Evolutionary conservation across 2,888 invertebrate species (phyloP), one percentile per base, ranked within the genome.

Genomic region (Trissonchulus sp.): DNA sequence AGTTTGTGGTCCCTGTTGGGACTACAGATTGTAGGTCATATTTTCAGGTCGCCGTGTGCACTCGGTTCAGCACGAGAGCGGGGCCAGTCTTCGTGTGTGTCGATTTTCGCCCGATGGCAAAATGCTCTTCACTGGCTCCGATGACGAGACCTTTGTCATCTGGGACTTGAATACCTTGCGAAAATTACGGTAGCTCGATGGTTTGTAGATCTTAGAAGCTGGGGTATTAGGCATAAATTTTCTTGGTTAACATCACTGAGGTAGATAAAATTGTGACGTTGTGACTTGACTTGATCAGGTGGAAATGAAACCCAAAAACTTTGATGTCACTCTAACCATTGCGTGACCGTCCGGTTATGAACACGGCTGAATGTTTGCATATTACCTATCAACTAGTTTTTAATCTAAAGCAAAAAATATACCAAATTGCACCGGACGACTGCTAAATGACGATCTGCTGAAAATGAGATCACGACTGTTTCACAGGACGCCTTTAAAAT

Each of bases 71-170:
- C 91, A 91, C 84, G 88, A 89, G 36, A 89, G 89, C 79, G 89
- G 90, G 1, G 88, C 89, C 80, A 88, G 90, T 2, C 89, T 91
- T 8, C 85, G 91, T 78, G 88, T 89, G 8, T 89, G 90, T 82
- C 87, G 88, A 80, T 91, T 90, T 84, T 89, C 90, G 1, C 89
- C 89, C 1, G 89, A 90, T 83, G 90, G 90, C 60, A 87, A 88
- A 0, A 84, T 89, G 62, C 84, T 92, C 68, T 89, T 89, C 2
- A 90, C 91, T 1, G 90, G 90, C 23, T 90, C 90, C 31, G 91
- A 91, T 83, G 90, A 90, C 83, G 91, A 91, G 48, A 88, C 89
- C 60, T 87, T 91, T 71, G 90, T 90, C 81, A 83, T 91, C 65
- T 91, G 91, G 91, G 90, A 91, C 83, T 85, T 90, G 69, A 23